These are phyloP conservation scores for Brachionus sp. DNA, from an alignment of 1,140 invertebrate species.

Conservation along the genomic window DNA sequence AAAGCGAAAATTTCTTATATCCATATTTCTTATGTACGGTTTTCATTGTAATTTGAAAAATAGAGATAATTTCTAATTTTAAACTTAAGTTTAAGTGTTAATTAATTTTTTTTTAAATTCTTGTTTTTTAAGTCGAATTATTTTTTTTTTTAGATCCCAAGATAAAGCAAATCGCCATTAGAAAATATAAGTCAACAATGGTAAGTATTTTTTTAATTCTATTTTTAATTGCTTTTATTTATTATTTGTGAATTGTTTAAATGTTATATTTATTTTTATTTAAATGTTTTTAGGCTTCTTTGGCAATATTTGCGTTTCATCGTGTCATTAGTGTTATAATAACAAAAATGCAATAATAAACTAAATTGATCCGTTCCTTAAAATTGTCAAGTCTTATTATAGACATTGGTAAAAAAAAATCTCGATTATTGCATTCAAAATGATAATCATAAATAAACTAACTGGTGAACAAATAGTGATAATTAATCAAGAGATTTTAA, in stretches of 20 bases:
- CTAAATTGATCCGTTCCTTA: slow-evolving; percentile 24
- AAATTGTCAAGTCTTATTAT: neutral
- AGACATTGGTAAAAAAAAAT: neutral
- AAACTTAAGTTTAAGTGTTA: too few relatives aligned
- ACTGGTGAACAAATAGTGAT: neutral
- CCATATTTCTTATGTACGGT: too few relatives aligned
- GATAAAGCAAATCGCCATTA: slow-evolving; percentile 87
- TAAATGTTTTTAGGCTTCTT: slow-evolving; percentile 61
- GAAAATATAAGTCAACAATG: slow-evolving; percentile 96
- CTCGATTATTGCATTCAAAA: neutral
- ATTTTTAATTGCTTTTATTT: slow-evolving; percentile 18
- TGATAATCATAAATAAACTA: neutral
- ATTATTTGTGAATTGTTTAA: slow-evolving; percentile 46
- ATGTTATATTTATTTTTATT: slow-evolving; percentile 47
- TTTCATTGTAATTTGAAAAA: too few relatives aligned
- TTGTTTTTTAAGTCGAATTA: slow-evolving; percentile 41
- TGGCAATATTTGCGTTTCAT: slow-evolving; percentile 65
- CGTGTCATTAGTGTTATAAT: slow-evolving; percentile 65
- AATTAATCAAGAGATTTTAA: neutral
- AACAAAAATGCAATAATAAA: slow-evolving; percentile 48
- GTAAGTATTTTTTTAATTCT: slow-evolving; percentile 66
- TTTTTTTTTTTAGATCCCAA: slow-evolving; percentile 76
- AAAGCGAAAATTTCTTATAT: too few relatives aligned
- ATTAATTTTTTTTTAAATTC: slow-evolving; percentile 44
- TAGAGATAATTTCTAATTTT: too few relatives aligned